These are phyloP conservation scores for Antechinus stuartii DNA, from an alignment of 2,113 vertebrate genomes.

Conservation along the genomic window DNA sequence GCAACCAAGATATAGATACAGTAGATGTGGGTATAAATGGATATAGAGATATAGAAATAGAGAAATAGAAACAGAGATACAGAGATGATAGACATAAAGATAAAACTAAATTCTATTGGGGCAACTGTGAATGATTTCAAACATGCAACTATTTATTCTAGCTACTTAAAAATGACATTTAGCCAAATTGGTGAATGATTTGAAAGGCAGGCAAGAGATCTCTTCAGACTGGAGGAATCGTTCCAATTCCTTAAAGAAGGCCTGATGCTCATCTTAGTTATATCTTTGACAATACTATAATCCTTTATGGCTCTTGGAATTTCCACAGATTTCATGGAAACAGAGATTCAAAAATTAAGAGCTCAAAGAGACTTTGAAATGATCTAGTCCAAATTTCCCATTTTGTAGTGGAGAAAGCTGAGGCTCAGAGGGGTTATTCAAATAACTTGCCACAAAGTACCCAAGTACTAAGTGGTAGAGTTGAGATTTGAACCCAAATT, in stretches of 20 bases:
- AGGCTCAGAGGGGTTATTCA: too few species aligned
- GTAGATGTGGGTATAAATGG: too few species aligned
- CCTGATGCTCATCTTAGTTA: background rate
- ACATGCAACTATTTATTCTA: background rate
- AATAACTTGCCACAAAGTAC: background rate
- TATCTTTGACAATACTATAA: background rate
- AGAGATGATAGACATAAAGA: background rate
- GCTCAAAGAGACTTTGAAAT: background rate
- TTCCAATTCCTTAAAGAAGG: background rate
- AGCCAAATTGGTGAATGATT: background rate
- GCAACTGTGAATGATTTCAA: background rate
- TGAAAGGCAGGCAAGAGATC: background rate
- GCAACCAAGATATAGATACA: background rate
- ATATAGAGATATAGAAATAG: background rate
- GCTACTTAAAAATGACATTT: background rate
- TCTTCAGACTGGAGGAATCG: background rate
- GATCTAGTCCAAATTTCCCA: background rate
- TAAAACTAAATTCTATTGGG: background rate
- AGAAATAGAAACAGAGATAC: background rate
- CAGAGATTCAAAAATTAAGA: background rate
- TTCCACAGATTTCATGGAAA: background rate
- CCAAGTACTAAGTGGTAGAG: background rate
- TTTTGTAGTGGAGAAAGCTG: background rate
- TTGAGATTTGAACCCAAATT: background rate
- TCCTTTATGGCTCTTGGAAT: background rate